Conservation (phyloP, 2,113 vertebrate species). For the Chaetorhynchus papuensis region DNA sequence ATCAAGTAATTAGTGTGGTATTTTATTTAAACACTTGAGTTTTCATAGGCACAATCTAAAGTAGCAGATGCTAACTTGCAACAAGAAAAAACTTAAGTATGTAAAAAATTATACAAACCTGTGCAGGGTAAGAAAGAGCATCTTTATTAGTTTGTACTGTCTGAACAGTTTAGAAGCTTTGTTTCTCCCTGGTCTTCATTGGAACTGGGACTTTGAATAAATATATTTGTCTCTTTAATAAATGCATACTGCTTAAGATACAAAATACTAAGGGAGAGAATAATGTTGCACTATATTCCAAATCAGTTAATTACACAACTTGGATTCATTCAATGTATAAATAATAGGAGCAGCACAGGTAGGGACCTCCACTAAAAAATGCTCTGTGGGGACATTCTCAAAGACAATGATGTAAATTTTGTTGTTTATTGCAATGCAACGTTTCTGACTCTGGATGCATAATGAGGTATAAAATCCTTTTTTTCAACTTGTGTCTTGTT, state of each 20-base stretch:
- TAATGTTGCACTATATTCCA: not conserved
- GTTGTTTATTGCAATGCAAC: rapidly evolving
- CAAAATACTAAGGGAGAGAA: not conserved
- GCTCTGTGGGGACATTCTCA: not conserved
- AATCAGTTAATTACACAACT: not conserved
- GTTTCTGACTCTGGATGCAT: not conserved
- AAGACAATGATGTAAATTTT: not conserved
- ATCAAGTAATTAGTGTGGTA: not conserved
- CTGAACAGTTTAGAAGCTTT: not conserved
- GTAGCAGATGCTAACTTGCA: not conserved
- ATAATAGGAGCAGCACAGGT: not conserved
- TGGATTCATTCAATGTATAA: not conserved
- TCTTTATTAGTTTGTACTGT: not conserved
- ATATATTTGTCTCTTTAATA: not conserved
- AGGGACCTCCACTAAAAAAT: not conserved
- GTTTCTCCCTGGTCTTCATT: not conserved
- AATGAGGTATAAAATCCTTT: not conserved
- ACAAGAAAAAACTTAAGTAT: not conserved
- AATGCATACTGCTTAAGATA: not conserved
- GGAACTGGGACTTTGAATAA: not conserved
- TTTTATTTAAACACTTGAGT: not conserved
- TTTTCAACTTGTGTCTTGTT: not conserved
- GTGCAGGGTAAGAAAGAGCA: not conserved
- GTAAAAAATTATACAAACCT: not conserved
- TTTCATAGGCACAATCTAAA: not conserved